Evolutionary conservation across 2,888 invertebrate genomes (phyloP).

Genomic region (Pachliopta kotzebuea): DNA sequence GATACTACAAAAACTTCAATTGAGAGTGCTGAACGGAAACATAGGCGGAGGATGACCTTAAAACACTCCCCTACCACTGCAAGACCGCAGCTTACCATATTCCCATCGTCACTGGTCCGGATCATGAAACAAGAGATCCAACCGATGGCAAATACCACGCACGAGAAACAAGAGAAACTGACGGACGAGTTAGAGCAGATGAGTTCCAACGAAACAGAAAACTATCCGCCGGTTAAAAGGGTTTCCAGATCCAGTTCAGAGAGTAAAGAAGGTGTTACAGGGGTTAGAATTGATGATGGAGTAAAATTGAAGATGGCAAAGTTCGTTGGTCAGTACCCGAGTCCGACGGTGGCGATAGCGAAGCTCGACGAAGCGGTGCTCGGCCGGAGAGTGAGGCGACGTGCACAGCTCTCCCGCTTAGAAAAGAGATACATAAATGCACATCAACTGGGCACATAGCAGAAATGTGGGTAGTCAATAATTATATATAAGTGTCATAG

Average conservation of each 20-base stretch:
- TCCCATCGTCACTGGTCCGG: constrained; percentile 42
- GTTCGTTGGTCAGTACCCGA: constrained; percentile 55
- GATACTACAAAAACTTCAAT: constrained; percentile 36
- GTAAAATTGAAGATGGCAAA: constrained; percentile 63
- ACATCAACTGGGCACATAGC: constrained; percentile 55
- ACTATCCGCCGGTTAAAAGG: constrained; percentile 53
- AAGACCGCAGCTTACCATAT: constrained; percentile 38
- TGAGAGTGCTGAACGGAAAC: constrained; percentile 51
- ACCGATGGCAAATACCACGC: constrained; percentile 44
- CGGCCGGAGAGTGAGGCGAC: constrained; percentile 54
- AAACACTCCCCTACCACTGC: constrained; percentile 44
- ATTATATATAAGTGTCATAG: constrained; percentile 68
- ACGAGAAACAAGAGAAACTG: constrained; percentile 52
- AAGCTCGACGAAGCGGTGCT: constrained; percentile 67
- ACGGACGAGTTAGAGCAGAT: constrained; percentile 55
- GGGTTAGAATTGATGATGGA: constrained; percentile 62
- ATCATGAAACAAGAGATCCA: constrained; percentile 58
- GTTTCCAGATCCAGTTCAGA: constrained; percentile 71
- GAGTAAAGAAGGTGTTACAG: constrained; percentile 44
- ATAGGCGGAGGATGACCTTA: constrained; percentile 61
- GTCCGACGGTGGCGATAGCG: constrained; percentile 56
- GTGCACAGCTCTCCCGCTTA: constrained; percentile 29
- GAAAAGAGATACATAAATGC: constrained; percentile 33
- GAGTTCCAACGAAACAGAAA: constrained; percentile 42
- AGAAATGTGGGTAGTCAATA: constrained; percentile 62